Evolutionary conservation across 92 coral and sea anemone species (phyloP), one percentile per base, ranked within the genome.

Genomic region (Desmophyllum pertusum): DNA sequence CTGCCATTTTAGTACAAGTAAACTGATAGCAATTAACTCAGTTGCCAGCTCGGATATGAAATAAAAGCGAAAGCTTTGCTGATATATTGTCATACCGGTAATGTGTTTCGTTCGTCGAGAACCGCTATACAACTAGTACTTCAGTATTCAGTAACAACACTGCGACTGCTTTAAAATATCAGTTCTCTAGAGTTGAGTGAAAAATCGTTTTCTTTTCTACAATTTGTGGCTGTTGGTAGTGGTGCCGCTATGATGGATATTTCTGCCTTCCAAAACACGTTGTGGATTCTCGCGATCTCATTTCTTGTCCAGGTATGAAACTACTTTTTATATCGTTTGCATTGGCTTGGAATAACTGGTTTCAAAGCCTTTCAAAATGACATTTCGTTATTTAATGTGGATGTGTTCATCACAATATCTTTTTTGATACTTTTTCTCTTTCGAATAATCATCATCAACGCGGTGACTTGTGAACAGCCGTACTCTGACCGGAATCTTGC

Each of bases 31-130:
- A 50, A 75, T 48, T 72, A 72, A 41, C 57, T 50, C 19, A 10
- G 43, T 18, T 64, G 57, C 29, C 27, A 31, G n/a, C n/a, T n/a
- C n/a, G n/a, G n/a, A n/a, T n/a, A n/a, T n/a, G n/a, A 72, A 72
- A 18, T 72, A 42, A 72, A 25, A 72, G 37, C 77, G 10, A n/a
- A 72, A 72, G 77, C 77, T 72, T 42, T n/a, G 27, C 52, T 11
- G 52, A 69, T 40, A n/a, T n/a, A n/a, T n/a, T n/a, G 17, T 43
- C 31, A 40, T 72, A 27, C 53, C 38, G 57, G 55, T 72, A 25
- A 41, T 72, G 77, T 42, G 77, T 10, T 53, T 75, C 35, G 51
- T 35, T 75, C 35, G 51, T 35, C 65, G 66, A 75, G 66, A 52
- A 59, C 37, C 31, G 52, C 27, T 70, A 70, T n/a, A n/a, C 82